These are phyloP conservation scores for Oryzias curvinotus DNA, from an alignment of 2,113 vertebrate species.

Conservation along the genomic window DNA sequence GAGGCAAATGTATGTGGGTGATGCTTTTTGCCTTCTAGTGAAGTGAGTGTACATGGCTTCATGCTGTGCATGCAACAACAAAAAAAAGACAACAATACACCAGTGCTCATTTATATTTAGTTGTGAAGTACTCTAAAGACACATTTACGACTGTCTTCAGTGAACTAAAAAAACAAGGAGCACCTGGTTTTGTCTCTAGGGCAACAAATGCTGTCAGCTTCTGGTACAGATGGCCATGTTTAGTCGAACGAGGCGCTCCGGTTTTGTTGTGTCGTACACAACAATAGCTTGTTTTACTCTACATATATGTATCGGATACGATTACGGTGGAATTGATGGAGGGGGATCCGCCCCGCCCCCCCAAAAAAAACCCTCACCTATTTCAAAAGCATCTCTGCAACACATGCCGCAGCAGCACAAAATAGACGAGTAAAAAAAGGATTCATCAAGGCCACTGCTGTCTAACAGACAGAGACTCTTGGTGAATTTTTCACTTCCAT, in stretches of 20 bases:
- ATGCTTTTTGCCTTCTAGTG: conserved; percentile 53
- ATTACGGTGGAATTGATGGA: background rate
- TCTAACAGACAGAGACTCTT: background rate
- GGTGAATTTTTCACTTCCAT: background rate
- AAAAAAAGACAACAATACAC: conserved; percentile 8
- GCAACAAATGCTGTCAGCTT: conserved; percentile 7
- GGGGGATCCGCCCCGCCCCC: too few relatives aligned
- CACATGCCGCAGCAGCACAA: background rate
- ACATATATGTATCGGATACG: background rate
- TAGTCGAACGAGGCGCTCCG: background rate
- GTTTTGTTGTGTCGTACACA: background rate
- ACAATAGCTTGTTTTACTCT: background rate
- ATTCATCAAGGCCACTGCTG: background rate
- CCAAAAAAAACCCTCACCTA: too few relatives aligned
- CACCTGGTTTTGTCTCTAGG: background rate
- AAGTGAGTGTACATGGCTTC: conserved; percentile 40
- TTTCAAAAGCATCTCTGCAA: background rate
- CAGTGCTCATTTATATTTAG: conserved; percentile 19
- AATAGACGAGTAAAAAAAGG: background rate
- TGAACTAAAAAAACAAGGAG: background rate
- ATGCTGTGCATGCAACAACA: background rate
- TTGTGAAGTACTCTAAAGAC: conserved; percentile 12
- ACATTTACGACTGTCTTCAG: conserved; percentile 8
- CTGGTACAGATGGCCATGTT: conserved; percentile 6
- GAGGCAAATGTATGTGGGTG: conserved; percentile 55